Base-by-base conservation (phyloP, 2,888 invertebrate species). In the Caenorhabditis macrosperma region DNA sequence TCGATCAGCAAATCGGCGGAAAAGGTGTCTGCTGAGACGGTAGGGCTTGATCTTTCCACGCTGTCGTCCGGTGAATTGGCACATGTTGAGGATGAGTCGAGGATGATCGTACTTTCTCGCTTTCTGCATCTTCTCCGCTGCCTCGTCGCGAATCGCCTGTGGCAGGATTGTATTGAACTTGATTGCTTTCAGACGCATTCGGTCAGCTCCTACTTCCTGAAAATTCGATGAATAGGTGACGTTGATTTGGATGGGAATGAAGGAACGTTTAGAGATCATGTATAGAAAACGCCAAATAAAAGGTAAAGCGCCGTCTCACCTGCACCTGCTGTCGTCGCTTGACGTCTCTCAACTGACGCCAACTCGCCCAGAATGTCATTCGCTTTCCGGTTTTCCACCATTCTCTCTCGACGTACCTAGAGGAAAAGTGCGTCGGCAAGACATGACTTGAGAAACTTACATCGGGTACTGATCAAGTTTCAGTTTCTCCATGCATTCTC, bases 141-240 rank as follows among this genome's bases (percentile, higher is more conserved):
- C 87, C 55, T 90, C 88, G 59, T 90, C 90, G 10, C 88, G 81
- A 44, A 90, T 85, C 20, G 89, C 89, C 61, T 92, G 86, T 0
- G 98, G 98, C 52, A 98, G 92, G 80, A 97, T 93, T 87, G 94
- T 93, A 90, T 96, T 96, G 91, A 94, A 95, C 71, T 95, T 93
- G 72, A 98, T 90, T 0, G 95, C 94, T 91, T 96, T 94, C 0
- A 95, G 92, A 72, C 96, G 93, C 69, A 95, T 92, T 82, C 97
- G 93, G 76, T 94, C 94, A 1, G 94, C 93, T 50, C 94, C 95
- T 91, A 94, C 93, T 59, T 83, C 80, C 79, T 86, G 71, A 22
- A 82, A 75, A 4, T n/a, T 24, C 12, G 9, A 55, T n/a, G n/a
- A n/a, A n/a, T n/a, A n/a, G n/a, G n/a, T n/a, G n/a, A n/a, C n/a